Percentiles rank a stretch among this genome's conserved stretches.
phyloP scores from a whole-genome alignment of 2,113 vertebrate genomes.

The Dicerorhinus sumatrensis region DNA sequence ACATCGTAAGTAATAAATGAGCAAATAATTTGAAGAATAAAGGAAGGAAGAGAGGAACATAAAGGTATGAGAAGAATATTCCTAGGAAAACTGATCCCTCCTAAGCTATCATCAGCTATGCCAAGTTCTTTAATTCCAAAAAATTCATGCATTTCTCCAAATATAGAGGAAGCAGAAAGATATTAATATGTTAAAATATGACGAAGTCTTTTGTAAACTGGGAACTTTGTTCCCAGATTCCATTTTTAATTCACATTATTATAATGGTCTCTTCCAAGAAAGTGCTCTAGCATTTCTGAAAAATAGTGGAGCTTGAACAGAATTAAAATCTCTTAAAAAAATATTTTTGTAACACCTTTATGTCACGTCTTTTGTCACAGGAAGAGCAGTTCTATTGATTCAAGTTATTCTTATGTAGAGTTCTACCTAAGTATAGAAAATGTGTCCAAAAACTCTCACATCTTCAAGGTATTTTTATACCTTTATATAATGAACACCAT shows the following conservation, averaged over 20 bases:
- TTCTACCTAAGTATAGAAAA: background rate
- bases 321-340: conserved; percentile 22
- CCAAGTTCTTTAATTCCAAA: background rate
- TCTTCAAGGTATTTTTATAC: conserved; percentile 40
- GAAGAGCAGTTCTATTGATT: background rate
- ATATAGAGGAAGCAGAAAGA: background rate
- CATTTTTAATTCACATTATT: background rate
- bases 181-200: background rate
- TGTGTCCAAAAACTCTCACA: background rate
- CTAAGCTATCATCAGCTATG: background rate
- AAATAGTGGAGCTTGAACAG: background rate
- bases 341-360: background rate
- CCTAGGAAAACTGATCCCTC: background rate
- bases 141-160: background rate
- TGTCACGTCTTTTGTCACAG: background rate
- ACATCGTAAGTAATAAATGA: background rate
- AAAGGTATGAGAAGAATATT: background rate
- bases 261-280: background rate
- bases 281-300: background rate
- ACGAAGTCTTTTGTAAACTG: conserved; percentile 15
- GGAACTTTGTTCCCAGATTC: background rate
- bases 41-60: background rate
- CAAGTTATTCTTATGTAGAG: background rate
- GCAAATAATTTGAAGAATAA: background rate
- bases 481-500: background rate